phyloP scores from a whole-genome alignment of 2,888 invertebrate genomes.

The Caprella mutica region DNA sequence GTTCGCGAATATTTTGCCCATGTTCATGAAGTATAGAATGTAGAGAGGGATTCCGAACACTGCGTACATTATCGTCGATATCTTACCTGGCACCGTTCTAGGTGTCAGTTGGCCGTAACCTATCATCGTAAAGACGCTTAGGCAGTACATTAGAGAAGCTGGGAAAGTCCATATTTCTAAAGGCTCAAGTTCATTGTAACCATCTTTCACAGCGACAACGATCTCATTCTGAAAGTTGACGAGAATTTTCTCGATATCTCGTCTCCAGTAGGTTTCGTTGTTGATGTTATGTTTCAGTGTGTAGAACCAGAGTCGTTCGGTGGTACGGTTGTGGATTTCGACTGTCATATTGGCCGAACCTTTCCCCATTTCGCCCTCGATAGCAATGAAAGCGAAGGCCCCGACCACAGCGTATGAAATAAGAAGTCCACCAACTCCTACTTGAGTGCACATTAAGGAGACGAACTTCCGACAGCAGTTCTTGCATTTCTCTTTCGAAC shows the following conservation, averaged over 20 bases:
- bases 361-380: constrained; percentile 52
- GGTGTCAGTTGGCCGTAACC: constrained; percentile 81
- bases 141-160: constrained; percentile 74
- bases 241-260: constrained; percentile 29
- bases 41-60: constrained; percentile 78
- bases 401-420: constrained; percentile 78
- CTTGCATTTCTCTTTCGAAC: constrained; percentile 63
- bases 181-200: constrained; percentile 53
- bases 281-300: constrained; percentile 55
- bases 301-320: constrained; percentile 54
- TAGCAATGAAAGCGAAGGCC: constrained; percentile 65
- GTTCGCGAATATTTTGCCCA: constrained; percentile 51
- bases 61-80: constrained; percentile 71
- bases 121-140: constrained; percentile 83
- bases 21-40: constrained; percentile 74
- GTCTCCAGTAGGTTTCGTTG: constrained; percentile 44
- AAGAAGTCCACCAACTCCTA: constrained; percentile 71
- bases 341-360: constrained; percentile 42
- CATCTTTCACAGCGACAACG: constrained; percentile 41
- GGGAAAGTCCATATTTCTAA: constrained; percentile 65
- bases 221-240: constrained; percentile 21
- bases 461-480: constrained; percentile 74
- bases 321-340: constrained; percentile 43
- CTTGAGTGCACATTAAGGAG: constrained; percentile 77
- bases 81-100: constrained; percentile 68